phyloP scores from a whole-genome alignment of 2,797 vertebrate genomes.

The Nyctalus aviator region DNA sequence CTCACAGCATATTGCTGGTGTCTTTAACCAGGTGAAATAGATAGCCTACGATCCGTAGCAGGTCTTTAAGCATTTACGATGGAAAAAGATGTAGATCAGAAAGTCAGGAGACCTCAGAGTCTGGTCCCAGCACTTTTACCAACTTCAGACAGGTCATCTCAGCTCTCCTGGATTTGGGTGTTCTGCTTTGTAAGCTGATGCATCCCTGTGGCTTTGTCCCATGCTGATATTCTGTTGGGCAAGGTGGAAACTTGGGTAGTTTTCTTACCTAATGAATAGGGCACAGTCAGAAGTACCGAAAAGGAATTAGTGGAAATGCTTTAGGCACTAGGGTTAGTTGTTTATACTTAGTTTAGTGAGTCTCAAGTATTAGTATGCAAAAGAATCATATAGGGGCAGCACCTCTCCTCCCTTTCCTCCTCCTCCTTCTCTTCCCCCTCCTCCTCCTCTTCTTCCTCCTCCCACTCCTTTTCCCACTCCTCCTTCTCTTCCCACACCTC shows the following conservation, averaged over 20 bases:
- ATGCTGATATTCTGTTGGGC: background rate
- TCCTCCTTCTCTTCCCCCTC: background rate
- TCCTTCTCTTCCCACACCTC: too few relatives aligned
- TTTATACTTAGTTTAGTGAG: too few relatives aligned
- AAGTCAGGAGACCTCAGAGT: background rate
- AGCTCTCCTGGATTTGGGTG: background rate
- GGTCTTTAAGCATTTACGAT: background rate
- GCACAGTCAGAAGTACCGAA: background rate
- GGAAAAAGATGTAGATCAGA: background rate
- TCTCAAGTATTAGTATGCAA: too few relatives aligned
- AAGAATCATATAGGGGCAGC: too few relatives aligned
- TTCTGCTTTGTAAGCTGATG: background rate
- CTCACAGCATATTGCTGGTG: conserved; percentile 37
- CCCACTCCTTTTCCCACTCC: too few relatives aligned
- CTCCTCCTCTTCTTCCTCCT: background rate
- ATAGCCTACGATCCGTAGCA: too few relatives aligned
- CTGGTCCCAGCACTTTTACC: background rate
- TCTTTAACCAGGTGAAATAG: conserved; percentile 69
- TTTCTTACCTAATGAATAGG: background rate
- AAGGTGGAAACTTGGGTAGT: background rate
- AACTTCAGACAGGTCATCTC: background rate
- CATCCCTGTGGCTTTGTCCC: background rate
- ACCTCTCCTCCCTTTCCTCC: too few relatives aligned
- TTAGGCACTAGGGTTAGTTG: background rate
- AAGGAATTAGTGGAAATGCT: background rate